A percentile compares a stretch with the other conserved stretches of the same genome.
Conservation (phyloP, 2,888 invertebrate genomes). For the Cylloceria caligata region DNA sequence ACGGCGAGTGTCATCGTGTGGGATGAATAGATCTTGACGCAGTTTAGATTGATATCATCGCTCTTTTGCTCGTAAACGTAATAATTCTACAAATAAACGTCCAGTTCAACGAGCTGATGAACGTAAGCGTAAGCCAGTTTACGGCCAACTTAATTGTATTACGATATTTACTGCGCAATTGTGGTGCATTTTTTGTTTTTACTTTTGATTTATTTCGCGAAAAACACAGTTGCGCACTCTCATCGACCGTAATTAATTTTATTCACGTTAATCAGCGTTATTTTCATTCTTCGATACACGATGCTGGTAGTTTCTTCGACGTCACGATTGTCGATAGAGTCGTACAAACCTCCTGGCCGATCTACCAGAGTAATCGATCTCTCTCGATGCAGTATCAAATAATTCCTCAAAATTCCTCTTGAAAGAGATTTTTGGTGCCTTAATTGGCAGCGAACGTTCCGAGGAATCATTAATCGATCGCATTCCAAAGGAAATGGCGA, state of each 20-base stretch:
- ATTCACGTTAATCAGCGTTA: background rate
- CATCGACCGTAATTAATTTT: constrained; percentile 10
- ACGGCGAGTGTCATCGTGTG: constrained; percentile 75
- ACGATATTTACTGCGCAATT: background rate
- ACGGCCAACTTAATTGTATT: constrained; percentile 18
- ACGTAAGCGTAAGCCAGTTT: constrained; percentile 7
- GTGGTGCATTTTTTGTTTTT: background rate
- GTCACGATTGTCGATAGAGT: background rate
- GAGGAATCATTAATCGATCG: background rate
- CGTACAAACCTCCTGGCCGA: background rate
- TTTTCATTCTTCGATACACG: constrained; percentile 8
- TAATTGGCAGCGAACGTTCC: background rate
- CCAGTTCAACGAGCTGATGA: constrained; percentile 33
- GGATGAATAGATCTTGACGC: constrained; percentile 53
- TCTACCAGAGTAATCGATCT: background rate
- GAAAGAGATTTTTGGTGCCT: background rate
- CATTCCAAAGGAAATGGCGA: background rate
- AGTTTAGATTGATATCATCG: constrained; percentile 54
- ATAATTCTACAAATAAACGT: constrained; percentile 49
- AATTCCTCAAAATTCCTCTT: background rate
- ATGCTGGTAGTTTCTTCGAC: constrained; percentile 5
- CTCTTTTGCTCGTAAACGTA: constrained; percentile 24
- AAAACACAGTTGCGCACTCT: constrained; percentile 33
- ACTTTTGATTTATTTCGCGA: constrained; percentile 3
- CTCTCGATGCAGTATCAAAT: background rate